Conservation (phyloP, 2,113 vertebrate genomes). For the Salvelinus sp. region DNA sequence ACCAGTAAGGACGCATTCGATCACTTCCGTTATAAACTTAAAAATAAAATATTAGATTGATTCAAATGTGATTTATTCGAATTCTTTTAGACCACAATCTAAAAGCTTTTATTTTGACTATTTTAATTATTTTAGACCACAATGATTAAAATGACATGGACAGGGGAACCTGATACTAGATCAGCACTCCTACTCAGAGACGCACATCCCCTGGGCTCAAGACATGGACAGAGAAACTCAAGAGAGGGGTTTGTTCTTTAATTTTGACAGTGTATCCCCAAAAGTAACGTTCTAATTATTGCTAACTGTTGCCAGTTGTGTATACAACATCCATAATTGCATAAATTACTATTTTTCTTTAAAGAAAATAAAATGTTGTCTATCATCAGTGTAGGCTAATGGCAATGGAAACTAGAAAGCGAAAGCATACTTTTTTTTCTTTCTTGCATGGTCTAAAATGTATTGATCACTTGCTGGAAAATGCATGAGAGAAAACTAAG, state of each 20-base stretch:
- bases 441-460: no score
- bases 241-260: neutral
- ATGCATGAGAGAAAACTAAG: no score
- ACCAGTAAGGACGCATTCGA: neutral
- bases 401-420: neutral
- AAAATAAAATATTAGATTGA: no score
- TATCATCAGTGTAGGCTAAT: neutral
- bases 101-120: neutral
- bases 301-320: neutral
- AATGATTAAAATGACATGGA: neutral
- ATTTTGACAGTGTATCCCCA: neutral
- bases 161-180: no score
- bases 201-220: neutral
- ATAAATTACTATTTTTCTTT: no score
- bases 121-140: neutral
- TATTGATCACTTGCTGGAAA: no score
- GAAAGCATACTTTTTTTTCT: neutral
- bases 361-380: no score
- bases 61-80: neutral
- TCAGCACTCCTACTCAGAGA: no score
- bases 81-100: neutral
- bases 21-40: neutral
- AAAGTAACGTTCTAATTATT: neutral
- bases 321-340: neutral
- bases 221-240: neutral